A percentile compares a stretch with the other conserved stretches of the same genome.
Evolutionary conservation across 1,140 invertebrate species (phyloP).

Genomic region (Lepidotrigona ventralis): DNA sequence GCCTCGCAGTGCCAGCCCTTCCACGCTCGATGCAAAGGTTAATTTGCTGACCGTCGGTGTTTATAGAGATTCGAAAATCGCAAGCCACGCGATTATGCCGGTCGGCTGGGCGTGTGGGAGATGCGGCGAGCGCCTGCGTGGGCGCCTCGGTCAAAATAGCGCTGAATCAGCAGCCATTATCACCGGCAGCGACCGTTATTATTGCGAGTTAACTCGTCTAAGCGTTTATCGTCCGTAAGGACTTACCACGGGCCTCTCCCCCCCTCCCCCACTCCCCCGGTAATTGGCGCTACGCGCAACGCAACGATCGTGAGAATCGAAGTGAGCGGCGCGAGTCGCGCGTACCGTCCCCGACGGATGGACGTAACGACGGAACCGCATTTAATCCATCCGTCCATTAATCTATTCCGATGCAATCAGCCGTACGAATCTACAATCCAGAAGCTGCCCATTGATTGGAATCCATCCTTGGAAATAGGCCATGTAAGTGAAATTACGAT

Average conservation of each 20-base stretch:
- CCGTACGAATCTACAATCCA: constrained; percentile 1
- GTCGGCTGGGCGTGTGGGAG: not conserved
- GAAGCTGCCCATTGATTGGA: not conserved
- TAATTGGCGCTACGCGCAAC: constrained; percentile 51
- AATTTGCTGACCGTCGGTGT: constrained; percentile 60
- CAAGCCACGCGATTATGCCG: constrained; percentile 58
- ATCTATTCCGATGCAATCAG: constrained; percentile 35
- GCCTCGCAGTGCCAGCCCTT: not conserved
- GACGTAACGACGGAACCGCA: not conserved
- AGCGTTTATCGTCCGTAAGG: constrained; percentile 63
- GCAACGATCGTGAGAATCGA: constrained; percentile 60
- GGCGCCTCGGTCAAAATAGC: constrained; percentile 56
- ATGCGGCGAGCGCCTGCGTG: not conserved
- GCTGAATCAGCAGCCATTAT: constrained; percentile 64
- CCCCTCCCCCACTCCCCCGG: too few relatives aligned
- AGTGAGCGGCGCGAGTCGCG: constrained; percentile 1
- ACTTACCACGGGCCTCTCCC: constrained; percentile 38
- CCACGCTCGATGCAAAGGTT: constrained; percentile 42
- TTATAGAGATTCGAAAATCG: constrained; percentile 62
- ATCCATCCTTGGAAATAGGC: constrained; percentile 4
- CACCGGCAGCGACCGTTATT: constrained; percentile 54
- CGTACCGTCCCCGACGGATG: not conserved
- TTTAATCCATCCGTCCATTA: not conserved
- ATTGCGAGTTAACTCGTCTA: constrained; percentile 66
- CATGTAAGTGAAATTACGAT: constrained; percentile 22